A percentile compares a stretch with the other conserved stretches of the same genome.
phyloP scores from a whole-genome alignment of 2,113 vertebrate genomes.

The Scomber scombrus region DNA sequence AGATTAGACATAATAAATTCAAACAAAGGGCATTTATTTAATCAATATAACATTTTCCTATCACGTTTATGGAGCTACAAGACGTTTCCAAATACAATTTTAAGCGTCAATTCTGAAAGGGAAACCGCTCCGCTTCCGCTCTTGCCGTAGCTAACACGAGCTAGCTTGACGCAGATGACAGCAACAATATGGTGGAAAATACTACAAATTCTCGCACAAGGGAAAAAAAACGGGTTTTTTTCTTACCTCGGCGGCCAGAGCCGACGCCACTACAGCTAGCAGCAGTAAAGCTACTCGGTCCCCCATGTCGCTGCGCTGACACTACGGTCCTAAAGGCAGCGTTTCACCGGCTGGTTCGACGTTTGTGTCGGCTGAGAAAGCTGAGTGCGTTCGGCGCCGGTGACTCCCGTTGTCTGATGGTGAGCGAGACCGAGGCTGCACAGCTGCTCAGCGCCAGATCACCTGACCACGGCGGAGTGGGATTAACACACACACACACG shows the following conservation, averaged over 20 bases:
- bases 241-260: conserved; percentile 83
- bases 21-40: too few species aligned
- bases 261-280: conserved; percentile 71
- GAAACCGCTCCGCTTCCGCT: conserved; percentile 43
- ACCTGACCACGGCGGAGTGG: conserved; percentile 78
- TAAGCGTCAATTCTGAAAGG: neutral
- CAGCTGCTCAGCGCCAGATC: conserved; percentile 81
- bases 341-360: conserved; percentile 28
- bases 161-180: conserved; percentile 13
- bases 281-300: conserved; percentile 77
- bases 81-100: too few species aligned
- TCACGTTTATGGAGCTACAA: neutral
- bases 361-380: conserved; percentile 13
- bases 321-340: conserved; percentile 48
- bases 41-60: neutral
- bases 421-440: conserved; percentile 71
- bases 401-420: conserved; percentile 76
- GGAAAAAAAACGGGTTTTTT: neutral
- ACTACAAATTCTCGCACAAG: conserved; percentile 2
- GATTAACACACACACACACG: conserved; percentile 42
- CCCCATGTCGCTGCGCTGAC: conserved; percentile 71
- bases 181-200: conserved; percentile 62
- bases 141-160: neutral
- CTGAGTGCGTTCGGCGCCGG: conserved; percentile 49
- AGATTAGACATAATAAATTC: too few species aligned